phyloP scores from a whole-genome alignment of 1,140 invertebrate genomes.

The Acyrthosiphon pisum region DNA sequence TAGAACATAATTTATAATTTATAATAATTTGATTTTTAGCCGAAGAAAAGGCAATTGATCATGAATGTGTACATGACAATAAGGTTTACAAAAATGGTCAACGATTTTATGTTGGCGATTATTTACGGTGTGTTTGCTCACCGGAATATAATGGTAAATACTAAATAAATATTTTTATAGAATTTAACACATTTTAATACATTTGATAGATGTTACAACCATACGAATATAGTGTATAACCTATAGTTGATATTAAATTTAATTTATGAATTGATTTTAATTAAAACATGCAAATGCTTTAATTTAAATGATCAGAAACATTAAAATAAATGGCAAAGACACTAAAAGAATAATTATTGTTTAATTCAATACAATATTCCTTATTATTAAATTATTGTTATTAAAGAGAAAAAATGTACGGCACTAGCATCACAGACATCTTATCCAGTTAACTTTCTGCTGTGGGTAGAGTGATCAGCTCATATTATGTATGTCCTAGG shows the following conservation, averaged over 20 bases:
- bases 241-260: too few species aligned
- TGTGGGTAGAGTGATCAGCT: not conserved
- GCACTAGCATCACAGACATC: too few species aligned
- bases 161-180: not conserved
- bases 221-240: too few species aligned
- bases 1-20: not conserved
- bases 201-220: too few species aligned
- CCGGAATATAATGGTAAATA: conserved; percentile 39
- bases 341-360: not conserved
- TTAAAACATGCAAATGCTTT: not conserved
- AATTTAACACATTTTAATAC: not conserved
- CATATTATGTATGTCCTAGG: not conserved
- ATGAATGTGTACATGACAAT: conserved; percentile 16
- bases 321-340: not conserved
- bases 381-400: not conserved
- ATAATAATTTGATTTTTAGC: conserved; percentile 8
- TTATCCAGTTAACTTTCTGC: not conserved
- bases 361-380: not conserved
- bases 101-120: conserved; percentile 17
- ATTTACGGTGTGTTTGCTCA: conserved; percentile 19
- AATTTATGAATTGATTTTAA: not conserved
- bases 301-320: not conserved
- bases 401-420: not conserved
- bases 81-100: conserved; percentile 37
- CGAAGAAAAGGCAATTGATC: not conserved